Percentiles rank a stretch among this genome's conserved stretches.
phyloP scores from a whole-genome alignment of 2,797 vertebrate species.

The Poeciliopsis infans region DNA sequence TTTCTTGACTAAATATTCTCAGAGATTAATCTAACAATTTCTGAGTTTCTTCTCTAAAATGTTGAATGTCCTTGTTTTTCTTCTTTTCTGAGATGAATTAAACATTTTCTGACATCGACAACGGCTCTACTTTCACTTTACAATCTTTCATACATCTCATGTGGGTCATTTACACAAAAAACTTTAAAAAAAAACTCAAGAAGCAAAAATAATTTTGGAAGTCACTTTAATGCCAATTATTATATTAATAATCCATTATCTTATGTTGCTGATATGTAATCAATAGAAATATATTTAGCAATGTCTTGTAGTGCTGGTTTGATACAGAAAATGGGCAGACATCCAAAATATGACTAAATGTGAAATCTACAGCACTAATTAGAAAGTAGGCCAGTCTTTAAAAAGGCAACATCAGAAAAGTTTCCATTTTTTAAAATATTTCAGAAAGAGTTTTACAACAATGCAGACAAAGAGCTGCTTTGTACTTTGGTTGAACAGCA shows the following conservation, averaged over 20 bases:
- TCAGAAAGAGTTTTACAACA: background rate
- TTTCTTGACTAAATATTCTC: too few relatives aligned
- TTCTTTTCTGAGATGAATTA: too few relatives aligned
- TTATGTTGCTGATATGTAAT: background rate
- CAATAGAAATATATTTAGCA: background rate
- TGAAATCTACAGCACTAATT: slow-evolving; percentile 15
- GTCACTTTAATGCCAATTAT: background rate
- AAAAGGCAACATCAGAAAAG: background rate
- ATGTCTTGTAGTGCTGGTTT: background rate
- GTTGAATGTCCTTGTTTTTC: too few relatives aligned
- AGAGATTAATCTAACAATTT: too few relatives aligned
- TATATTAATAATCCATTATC: background rate
- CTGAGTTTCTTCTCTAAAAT: too few relatives aligned
- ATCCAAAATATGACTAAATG: background rate
- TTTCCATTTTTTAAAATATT: background rate
- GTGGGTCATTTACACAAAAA: background rate
- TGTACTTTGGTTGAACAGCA: background rate
- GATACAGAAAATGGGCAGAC: background rate
- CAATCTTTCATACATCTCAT: background rate
- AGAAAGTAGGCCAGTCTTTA: slow-evolving; percentile 31
- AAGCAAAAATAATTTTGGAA: background rate
- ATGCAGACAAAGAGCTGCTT: background rate
- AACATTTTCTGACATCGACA: too few relatives aligned
- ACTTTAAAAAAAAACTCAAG: background rate
- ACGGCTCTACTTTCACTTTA: background rate